Base-by-base conservation (phyloP, 1,140 invertebrate species). In the Lutraria rhynchaena region DNA sequence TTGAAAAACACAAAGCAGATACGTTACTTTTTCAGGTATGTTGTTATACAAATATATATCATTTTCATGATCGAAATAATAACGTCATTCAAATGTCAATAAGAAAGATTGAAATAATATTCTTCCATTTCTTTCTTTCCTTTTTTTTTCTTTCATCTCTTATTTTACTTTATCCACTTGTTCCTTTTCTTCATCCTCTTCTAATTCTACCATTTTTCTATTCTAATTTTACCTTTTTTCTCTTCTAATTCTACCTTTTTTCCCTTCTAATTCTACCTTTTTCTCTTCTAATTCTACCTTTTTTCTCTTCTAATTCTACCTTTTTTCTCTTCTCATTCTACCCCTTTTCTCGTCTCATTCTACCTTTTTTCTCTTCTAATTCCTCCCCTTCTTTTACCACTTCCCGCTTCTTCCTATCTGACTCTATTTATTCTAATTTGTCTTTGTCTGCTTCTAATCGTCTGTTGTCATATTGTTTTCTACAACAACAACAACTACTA, bases 1-100 rank as follows among this genome's bases (percentile, higher is more conserved):
- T 86, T 9, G 91, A 92, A 76, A 86, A 91, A 71, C 88, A 90
- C 60, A 86, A 87, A 41, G 90, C 91, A 0, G 91, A 92, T 74
- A 88, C 85, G 15, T 87, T 92, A 31, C 85, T 92, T 11, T 92
- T 91, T 74, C 91, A 92, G 84, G 91, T 92, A 31, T 27, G 44
- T 67, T 19, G 22, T 55, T 55, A 22, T 19, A n/a, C n/a, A n/a
- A n/a, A n/a, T n/a, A n/a, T n/a, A n/a, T n/a, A n/a, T n/a, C n/a
- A n/a, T n/a, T n/a, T n/a, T n/a, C n/a, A n/a, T n/a, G n/a, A n/a
- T n/a, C n/a, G n/a, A n/a, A n/a, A n/a, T n/a, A n/a, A n/a, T n/a
- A n/a, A n/a, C n/a, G n/a, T n/a, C n/a, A n/a, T n/a, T n/a, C n/a
- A n/a, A n/a, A n/a, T n/a, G n/a, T n/a, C n/a, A n/a, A n/a, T n/a